A percentile compares a stretch with the other conserved stretches of the same genome.
phyloP scores from a whole-genome alignment of 2,797 vertebrate species.

The Atherinosoma microstoma region DNA sequence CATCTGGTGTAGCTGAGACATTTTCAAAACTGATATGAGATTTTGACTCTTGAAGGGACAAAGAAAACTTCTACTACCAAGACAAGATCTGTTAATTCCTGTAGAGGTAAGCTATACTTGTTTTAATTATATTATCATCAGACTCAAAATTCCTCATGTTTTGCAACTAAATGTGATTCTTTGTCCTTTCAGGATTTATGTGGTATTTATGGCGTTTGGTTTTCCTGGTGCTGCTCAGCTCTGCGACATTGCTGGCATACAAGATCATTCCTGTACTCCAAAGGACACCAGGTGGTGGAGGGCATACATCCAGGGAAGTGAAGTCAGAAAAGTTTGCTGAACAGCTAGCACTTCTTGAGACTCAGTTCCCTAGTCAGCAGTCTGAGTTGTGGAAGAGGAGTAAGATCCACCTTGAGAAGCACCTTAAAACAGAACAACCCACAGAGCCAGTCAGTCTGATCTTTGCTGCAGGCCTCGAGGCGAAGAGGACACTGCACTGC shows the following conservation, averaged over 20 bases:
- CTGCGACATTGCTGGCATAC: slow-evolving; percentile 49
- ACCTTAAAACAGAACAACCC: slow-evolving; percentile 83
- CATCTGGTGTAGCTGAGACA: not conserved
- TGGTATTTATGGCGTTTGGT: slow-evolving; percentile 48
- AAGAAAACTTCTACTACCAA: slow-evolving; percentile 44
- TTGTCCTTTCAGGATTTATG: slow-evolving; percentile 59
- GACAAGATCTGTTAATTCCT: slow-evolving; percentile 40
- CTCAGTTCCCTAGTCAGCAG: slow-evolving; percentile 85
- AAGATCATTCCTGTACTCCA: slow-evolving; percentile 23
- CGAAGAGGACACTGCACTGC: slow-evolving; percentile 86
- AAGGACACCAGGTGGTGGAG: not conserved
- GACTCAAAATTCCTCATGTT: not conserved
- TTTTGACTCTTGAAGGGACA: slow-evolving; percentile 36
- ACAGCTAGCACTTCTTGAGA: slow-evolving; percentile 78
- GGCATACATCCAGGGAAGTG: slow-evolving; percentile 26
- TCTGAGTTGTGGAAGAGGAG: slow-evolving; percentile 86
- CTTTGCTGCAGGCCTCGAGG: slow-evolving; percentile 83
- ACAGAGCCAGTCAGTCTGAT: slow-evolving; percentile 90
- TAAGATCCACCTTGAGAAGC: slow-evolving; percentile 85
- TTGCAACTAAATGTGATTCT: not conserved
- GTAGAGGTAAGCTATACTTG: slow-evolving; percentile 54
- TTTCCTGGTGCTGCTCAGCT: slow-evolving; percentile 45
- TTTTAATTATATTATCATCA: slow-evolving; percentile 4
- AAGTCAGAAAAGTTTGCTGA: slow-evolving; percentile 75
- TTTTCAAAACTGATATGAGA: not conserved